Evolutionary conservation across 2,888 invertebrate genomes (phyloP), one percentile per base, ranked within the genome.

Genomic region (Tupiocoris notatus): DNA sequence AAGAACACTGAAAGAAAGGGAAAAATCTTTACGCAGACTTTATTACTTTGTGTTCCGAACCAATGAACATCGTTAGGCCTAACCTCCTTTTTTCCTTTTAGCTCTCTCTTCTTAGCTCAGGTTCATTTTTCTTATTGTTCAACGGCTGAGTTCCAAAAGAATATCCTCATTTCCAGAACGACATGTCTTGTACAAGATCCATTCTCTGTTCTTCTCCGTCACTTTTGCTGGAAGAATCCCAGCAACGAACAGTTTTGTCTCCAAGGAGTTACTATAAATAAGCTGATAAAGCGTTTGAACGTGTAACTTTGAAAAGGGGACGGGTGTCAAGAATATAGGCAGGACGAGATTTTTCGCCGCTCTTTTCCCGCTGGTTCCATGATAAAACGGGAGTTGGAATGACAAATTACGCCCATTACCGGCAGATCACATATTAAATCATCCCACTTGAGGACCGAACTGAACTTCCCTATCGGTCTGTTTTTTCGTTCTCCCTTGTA

Each of bases 381-480:
- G 67, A 67, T 67, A 65, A 67, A 67, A 57, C 18, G 67, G 67
- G 17, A 56, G 23, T 56, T 7, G 21, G 22, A 25, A 56, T 67
- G 67, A 67, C 67, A 67, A 67, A 67, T 67, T 67, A 57, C 67
- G 20, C 67, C 57, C 67, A 67, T 67, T 67, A 67, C 67, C 67
- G 67, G 20, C n/a, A 21, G 67, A 67, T 67, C 67, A 67, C 67
- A 67, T 67, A 56, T 67, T 67, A 67, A 67, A 67, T 67, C 67
- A 57, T 65, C 56, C 67, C 39, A 39, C 39, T 39, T 56, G 22
- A 67, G 21, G 17, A 7, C 39, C 39, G 39, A 39, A 63, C 63
- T 63, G 23, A 63, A 65, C 54, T 39, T 25, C 25, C 65, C 65
- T 65, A 65, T 65, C 65, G 65, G 7, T 24, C 25, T 65, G 25